Percentiles rank a stretch among this genome's conserved stretches.
Evolutionary conservation across 2,888 invertebrate species (phyloP).

Genomic region (Cataglyphis cursor): DNA sequence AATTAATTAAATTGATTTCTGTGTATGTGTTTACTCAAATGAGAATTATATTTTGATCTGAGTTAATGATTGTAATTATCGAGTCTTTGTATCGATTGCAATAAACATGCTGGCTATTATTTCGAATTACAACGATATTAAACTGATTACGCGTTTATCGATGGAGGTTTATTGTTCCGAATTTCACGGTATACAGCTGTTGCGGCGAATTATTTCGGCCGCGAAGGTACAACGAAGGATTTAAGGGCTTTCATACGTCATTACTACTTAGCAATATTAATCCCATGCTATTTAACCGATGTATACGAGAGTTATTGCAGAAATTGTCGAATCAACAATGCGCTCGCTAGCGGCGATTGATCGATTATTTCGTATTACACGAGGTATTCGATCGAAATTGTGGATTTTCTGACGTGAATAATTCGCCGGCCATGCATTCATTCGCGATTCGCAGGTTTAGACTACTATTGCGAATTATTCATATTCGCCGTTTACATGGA

Average conservation of each 20-base stretch:
- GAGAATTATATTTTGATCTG: background rate
- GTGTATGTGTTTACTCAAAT: background rate
- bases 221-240: background rate
- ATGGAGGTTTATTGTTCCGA: conserved; percentile 25
- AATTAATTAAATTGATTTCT: conserved; percentile 1
- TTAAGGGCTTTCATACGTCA: conserved; percentile 35
- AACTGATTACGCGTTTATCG: conserved; percentile 40
- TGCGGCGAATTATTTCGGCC: conserved; percentile 27
- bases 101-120: conserved; percentile 23
- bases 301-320: background rate
- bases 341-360: background rate
- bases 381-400: background rate
- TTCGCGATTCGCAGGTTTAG: conserved; percentile 12
- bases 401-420: conserved; percentile 25
- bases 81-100: background rate
- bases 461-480: conserved; percentile 29
- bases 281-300: conserved; percentile 3
- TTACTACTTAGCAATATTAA: conserved; percentile 35
- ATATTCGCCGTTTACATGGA: conserved; percentile 12
- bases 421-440: conserved; percentile 1
- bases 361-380: conserved; percentile 37
- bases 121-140: background rate
- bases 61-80: conserved; percentile 13
- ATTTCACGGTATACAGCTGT: conserved; percentile 23
- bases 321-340: conserved; percentile 31